Conservation (phyloP, 1,140 invertebrate species). For the Bombus affinis region DNA sequence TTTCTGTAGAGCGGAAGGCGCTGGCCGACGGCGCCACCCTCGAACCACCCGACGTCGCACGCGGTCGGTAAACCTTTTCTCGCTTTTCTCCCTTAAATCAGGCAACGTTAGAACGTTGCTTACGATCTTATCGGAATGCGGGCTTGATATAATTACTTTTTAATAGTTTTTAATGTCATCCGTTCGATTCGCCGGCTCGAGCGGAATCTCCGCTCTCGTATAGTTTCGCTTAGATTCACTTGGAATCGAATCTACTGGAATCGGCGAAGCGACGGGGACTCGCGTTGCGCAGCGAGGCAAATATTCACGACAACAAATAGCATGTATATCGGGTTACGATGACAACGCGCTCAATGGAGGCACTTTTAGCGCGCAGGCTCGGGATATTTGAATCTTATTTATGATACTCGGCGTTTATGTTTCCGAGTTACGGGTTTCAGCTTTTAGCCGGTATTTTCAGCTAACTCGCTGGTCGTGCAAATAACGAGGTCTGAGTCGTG, state of each 20-base stretch:
- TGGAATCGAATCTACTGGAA: neutral
- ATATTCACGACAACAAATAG: slow-evolving; percentile 9
- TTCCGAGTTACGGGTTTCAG: slow-evolving; percentile 19
- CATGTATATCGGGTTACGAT: slow-evolving; percentile 22
- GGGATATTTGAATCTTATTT: slow-evolving; percentile 49
- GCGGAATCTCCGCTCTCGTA: no score
- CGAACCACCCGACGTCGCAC: neutral
- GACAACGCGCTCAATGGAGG: slow-evolving; percentile 42
- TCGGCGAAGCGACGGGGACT: no score
- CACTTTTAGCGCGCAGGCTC: slow-evolving; percentile 21
- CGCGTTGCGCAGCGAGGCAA: neutral
- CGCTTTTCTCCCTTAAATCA: neutral
- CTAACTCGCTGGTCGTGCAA: neutral
- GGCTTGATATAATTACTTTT: neutral
- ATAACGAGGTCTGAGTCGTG: neutral
- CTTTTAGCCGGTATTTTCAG: neutral
- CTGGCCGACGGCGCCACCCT: slow-evolving; percentile 45
- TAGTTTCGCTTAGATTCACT: neutral
- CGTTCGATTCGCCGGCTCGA: neutral
- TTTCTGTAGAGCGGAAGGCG: neutral
- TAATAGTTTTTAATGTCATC: neutral
- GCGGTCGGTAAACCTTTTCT: slow-evolving; percentile 47
- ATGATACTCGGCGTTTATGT: neutral
- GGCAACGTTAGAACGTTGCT: no score
- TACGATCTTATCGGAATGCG: neutral